Conservation (phyloP, 1,140 invertebrate genomes). For the Bicyclus anynana region DNA sequence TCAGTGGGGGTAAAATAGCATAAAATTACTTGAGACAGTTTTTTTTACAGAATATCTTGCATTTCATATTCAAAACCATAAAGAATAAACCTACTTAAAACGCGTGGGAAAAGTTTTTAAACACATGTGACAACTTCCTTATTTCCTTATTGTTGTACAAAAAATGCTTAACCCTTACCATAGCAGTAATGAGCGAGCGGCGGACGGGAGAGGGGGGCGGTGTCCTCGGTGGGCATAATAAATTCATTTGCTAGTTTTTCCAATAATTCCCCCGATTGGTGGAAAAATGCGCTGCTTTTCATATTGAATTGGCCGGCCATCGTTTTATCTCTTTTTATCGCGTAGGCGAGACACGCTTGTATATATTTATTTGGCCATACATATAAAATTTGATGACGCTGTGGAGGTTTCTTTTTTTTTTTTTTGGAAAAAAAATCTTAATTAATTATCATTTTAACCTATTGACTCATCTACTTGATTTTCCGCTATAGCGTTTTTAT, state of each 20-base stretch:
- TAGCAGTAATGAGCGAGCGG: conserved; percentile 22
- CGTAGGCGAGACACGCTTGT: conserved; percentile 11
- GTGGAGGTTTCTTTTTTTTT: background rate
- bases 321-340: conserved; percentile 53
- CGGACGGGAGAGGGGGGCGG: conserved; percentile 26
- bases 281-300: conserved; percentile 62
- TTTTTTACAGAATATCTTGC: too few relatives aligned
- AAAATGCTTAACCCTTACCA: conserved; percentile 21
- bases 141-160: conserved; percentile 22
- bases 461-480: too few relatives aligned
- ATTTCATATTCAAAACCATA: background rate
- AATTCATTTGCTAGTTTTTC: conserved; percentile 69
- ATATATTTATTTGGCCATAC: conserved; percentile 3
- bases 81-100: background rate
- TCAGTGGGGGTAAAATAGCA: too few relatives aligned
- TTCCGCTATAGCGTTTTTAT: too few relatives aligned
- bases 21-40: too few relatives aligned
- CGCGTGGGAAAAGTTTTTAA: background rate
- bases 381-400: conserved; percentile 1
- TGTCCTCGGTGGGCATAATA: conserved; percentile 42
- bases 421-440: background rate
- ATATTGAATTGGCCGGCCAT: conserved; percentile 37
- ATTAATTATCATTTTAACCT: background rate
- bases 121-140: conserved; percentile 1
- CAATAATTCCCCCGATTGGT: conserved; percentile 60